Conservation (phyloP, 2,113 vertebrate genomes). For the Corythoichthys intestinalis region DNA sequence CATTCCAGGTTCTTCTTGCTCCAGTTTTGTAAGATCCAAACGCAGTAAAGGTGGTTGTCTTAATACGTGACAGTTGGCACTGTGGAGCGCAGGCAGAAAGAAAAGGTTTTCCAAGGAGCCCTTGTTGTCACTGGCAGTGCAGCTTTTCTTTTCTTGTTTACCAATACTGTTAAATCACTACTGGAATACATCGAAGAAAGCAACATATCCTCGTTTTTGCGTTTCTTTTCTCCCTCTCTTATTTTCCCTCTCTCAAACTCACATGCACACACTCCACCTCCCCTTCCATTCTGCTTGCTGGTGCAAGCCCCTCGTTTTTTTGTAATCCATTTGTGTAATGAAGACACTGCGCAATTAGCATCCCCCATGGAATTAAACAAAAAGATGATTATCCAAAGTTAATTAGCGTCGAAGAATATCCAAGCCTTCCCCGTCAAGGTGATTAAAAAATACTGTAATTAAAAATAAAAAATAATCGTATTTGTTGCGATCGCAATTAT, state of each 20-base stretch:
- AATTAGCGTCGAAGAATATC: conserved; percentile 89
- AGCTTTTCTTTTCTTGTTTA: conserved; percentile 77
- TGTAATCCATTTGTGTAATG: conserved; percentile 96
- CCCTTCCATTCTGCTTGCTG: conserved; percentile 66
- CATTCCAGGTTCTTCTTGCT: conserved; percentile 55
- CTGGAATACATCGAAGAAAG: conserved; percentile 74
- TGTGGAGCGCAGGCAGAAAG: conserved; percentile 59
- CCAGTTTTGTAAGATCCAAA: conserved; percentile 77
- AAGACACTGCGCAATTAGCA: conserved; percentile 89
- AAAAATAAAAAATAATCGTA: conserved; percentile 63
- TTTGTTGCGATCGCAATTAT: conserved; percentile 57
- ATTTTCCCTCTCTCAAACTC: conserved; percentile 1
- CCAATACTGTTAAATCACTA: conserved; percentile 74
- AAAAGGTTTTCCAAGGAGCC: conserved; percentile 69
- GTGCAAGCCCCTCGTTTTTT: conserved; percentile 75
- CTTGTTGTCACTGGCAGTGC: conserved; percentile 70
- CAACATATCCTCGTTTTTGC: conserved; percentile 71
- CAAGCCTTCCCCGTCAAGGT: conserved; percentile 74
- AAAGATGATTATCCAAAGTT: conserved; percentile 91
- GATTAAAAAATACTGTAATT: conserved; percentile 66
- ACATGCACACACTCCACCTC: conserved; percentile 43
- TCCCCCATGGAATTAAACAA: conserved; percentile 77
- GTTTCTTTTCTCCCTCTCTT: conserved; percentile 54
- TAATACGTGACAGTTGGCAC: conserved; percentile 59
- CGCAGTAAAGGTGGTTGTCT: conserved; percentile 65